Evolutionary conservation across 1,140 invertebrate genomes (phyloP), one percentile per base, ranked within the genome.

Genomic region (Scaptodrosophila lebanonensis): DNA sequence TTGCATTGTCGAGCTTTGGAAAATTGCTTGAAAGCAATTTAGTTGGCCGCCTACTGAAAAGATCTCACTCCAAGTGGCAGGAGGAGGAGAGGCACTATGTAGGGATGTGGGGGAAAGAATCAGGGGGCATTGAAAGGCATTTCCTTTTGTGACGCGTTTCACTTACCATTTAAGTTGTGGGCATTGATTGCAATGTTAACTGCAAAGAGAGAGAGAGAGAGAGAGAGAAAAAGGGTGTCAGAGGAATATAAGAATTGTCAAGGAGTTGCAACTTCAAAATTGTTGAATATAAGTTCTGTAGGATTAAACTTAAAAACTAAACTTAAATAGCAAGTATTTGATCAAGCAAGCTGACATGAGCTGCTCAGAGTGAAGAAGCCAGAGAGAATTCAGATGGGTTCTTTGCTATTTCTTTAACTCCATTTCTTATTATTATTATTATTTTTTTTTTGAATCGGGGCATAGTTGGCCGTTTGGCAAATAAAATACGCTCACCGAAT

Each of bases 81-180:
- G 58, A 54, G 48, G 48, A 45, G 45, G 43, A 35, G 40, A 12
- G 30, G 20, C 25, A 38, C 18, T 20, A 3, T 9, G 7, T 15
- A 11, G 39, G 32, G 20, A 42, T 38, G 52, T 25, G 15, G 17
- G 30, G 30, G 11, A 12, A 35, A 17, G 17, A 12, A 16, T 6
- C 1, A 35, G 30, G 15, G 16, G 43, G 2, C 8, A 35, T 8
- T 15, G 48, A 7, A 12, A 22, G 35, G 15, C 18, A 15, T 16
- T 3, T 18, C 0, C 6, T 30, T 1, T 18, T 11, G 16, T 32
- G n/a, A n/a, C 16, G 25, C 18, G 15, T 16, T 30, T 22, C 60
- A 79, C 69, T 79, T 71, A 79, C 73, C 73, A 82, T 69, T 82
- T 73, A 77, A 82, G 66, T 52, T 79, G 56, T 49, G 68, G 52